A percentile compares a stretch with the other conserved stretches of the same genome.
These are phyloP conservation scores for Pseudochaenichthys georgianus DNA, from an alignment of 2,797 vertebrate species.

Conservation along the genomic window DNA sequence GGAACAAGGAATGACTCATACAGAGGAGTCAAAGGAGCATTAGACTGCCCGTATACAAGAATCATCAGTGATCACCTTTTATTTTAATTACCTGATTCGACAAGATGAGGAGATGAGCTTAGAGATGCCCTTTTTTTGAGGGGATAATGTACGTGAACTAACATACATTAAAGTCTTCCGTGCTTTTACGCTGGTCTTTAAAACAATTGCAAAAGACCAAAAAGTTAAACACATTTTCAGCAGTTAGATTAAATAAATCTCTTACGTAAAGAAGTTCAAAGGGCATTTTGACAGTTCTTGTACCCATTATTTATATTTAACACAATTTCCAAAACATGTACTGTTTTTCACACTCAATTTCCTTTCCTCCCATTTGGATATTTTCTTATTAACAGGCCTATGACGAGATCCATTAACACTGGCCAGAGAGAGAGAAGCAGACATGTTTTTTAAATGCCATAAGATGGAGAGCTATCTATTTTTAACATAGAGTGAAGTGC, in stretches of 20 bases:
- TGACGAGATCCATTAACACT: constrained; percentile 75
- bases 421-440: constrained; percentile 55
- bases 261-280: constrained; percentile 24
- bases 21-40: not conserved
- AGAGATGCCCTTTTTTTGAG: constrained; percentile 8
- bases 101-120: constrained; percentile 20
- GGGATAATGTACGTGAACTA: not conserved
- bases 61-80: constrained; percentile 10
- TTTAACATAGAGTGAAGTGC: constrained; percentile 57
- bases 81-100: not conserved
- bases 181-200: not conserved
- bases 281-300: constrained; percentile 35
- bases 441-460: constrained; percentile 72
- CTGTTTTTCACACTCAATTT: constrained; percentile 50
- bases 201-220: not conserved
- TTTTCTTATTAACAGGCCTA: constrained; percentile 61
- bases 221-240: not conserved
- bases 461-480: constrained; percentile 63
- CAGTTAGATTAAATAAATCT: constrained; percentile 20
- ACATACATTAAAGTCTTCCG: not conserved
- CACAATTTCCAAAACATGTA: constrained; percentile 51
- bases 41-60: not conserved
- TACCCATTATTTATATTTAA: constrained; percentile 36
- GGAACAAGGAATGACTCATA: not conserved
- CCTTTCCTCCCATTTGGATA: constrained; percentile 65